Evolutionary conservation across 2,888 invertebrate species (phyloP).

Genomic region (Glaucopsyche alexis): DNA sequence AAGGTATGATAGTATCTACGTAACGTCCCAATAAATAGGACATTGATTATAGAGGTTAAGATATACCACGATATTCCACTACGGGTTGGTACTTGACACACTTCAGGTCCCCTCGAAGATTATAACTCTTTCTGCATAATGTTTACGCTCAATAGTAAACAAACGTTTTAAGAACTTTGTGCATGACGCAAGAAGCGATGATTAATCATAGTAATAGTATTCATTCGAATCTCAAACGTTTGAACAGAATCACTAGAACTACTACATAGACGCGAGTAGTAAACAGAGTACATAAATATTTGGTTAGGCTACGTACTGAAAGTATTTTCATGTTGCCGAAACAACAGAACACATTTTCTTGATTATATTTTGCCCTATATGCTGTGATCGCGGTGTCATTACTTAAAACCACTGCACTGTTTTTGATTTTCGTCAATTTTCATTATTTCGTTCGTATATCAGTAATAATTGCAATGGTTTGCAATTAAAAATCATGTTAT

Average conservation of each 20-base stretch:
- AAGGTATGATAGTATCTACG: too few relatives aligned
- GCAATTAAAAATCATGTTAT: too few relatives aligned
- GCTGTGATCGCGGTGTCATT: background rate
- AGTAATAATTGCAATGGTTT: too few relatives aligned
- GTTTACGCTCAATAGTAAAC: background rate
- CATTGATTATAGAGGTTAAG: too few relatives aligned
- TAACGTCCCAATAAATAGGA: too few relatives aligned
- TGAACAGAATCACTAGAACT: background rate
- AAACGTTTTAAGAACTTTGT: background rate
- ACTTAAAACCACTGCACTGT: background rate
- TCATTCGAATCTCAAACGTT: conserved; percentile 20
- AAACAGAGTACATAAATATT: conserved; percentile 52
- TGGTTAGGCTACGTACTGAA: conserved; percentile 51
- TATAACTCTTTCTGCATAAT: too few relatives aligned
- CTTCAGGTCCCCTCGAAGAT: too few relatives aligned
- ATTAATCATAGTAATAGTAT: conserved; percentile 18
- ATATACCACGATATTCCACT: too few relatives aligned
- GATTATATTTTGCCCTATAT: conserved; percentile 39
- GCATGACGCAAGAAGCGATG: background rate
- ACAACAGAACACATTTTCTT: conserved; percentile 47
- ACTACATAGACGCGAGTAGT: background rate
- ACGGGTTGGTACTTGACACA: too few relatives aligned
- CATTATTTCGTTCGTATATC: too few relatives aligned
- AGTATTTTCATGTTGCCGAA: conserved; percentile 57
- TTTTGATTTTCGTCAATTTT: too few relatives aligned